phyloP scores from a whole-genome alignment of 2,797 vertebrate genomes.

The Sebastes alutus region DNA sequence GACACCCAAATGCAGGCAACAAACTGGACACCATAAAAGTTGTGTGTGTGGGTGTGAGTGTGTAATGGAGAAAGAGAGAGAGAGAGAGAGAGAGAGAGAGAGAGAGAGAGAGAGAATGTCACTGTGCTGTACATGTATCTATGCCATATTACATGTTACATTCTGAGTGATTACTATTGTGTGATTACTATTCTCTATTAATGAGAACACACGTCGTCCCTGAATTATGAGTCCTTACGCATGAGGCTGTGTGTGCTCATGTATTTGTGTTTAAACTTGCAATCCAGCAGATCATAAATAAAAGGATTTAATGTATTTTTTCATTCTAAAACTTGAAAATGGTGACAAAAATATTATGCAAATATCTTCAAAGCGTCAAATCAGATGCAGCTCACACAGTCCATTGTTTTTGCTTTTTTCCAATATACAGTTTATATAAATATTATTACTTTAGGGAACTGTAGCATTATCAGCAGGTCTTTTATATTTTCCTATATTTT shows the following conservation, averaged over 20 bases:
- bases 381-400: not conserved
- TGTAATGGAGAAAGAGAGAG: not conserved
- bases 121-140: not conserved
- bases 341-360: not conserved
- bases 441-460: not conserved
- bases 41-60: constrained; percentile 6
- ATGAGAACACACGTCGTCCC: not conserved
- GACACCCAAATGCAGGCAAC: constrained; percentile 68
- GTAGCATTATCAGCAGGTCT: not conserved
- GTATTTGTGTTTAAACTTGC: not conserved
- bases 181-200: not conserved
- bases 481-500: not conserved
- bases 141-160: not conserved
- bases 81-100: not conserved
- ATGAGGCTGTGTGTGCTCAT: not conserved
- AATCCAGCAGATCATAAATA: not conserved
- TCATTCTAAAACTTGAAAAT: not conserved
- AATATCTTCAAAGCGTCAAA: not conserved
- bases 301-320: not conserved
- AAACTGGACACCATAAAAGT: constrained; percentile 76
- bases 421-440: not conserved
- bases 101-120: not conserved
- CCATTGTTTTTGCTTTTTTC: not conserved
- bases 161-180: not conserved
- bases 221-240: not conserved